Percentiles rank a stretch among this genome's conserved stretches.
phyloP scores from a whole-genome alignment of 2,888 invertebrate genomes.

The Tachystola acroxantha region DNA sequence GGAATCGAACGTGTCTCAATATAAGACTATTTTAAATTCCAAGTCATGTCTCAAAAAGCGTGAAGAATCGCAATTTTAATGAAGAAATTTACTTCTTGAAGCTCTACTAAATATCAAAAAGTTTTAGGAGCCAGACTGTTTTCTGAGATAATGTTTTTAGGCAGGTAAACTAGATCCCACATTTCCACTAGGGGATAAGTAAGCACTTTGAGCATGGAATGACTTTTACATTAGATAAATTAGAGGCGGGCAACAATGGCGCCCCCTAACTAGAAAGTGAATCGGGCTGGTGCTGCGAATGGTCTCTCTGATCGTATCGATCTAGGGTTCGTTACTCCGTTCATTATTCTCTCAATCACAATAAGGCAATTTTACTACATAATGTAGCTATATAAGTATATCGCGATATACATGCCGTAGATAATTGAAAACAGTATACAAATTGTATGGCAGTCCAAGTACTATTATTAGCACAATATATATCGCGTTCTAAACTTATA shows the following conservation, averaged over 20 bases:
- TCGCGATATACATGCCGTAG: too few relatives aligned
- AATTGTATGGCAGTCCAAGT: too few relatives aligned
- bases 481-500: too few relatives aligned
- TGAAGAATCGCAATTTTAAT: not conserved
- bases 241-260: slow-evolving; percentile 61
- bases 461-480: too few relatives aligned
- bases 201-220: slow-evolving; percentile 37
- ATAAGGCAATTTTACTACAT: slow-evolving; percentile 47
- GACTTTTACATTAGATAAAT: slow-evolving; percentile 62
- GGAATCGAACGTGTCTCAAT: slow-evolving; percentile 27
- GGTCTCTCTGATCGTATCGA: slow-evolving; percentile 64
- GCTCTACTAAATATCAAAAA: not conserved
- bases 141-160: not conserved
- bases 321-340: slow-evolving; percentile 54
- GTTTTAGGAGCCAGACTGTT: not conserved
- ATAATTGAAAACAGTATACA: too few relatives aligned
- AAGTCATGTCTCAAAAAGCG: not conserved
- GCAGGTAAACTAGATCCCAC: not conserved
- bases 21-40: not conserved
- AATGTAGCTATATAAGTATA: too few relatives aligned
- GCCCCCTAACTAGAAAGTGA: slow-evolving; percentile 66
- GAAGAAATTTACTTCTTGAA: not conserved
- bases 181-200: slow-evolving; percentile 8
- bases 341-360: slow-evolving; percentile 63
- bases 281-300: slow-evolving; percentile 53